Conservation (phyloP, 1,140 invertebrate genomes). For the Drosophila triauraria region DNA sequence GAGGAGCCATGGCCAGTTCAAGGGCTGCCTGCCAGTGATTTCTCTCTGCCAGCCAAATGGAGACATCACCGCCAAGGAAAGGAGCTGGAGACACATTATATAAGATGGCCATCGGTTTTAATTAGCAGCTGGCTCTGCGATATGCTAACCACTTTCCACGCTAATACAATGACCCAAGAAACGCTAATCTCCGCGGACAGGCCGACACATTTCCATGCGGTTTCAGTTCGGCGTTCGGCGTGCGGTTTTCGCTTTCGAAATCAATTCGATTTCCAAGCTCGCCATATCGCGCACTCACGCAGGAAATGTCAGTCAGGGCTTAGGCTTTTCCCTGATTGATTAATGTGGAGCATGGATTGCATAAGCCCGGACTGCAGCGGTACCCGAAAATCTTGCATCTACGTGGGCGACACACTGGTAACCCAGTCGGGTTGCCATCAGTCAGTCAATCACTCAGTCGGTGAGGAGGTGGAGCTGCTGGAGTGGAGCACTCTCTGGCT, state of each 20-base stretch:
- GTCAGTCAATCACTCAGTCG: constrained; percentile 39
- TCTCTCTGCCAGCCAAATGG: constrained; percentile 44
- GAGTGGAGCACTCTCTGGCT: constrained; percentile 26
- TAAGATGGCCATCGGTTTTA: constrained; percentile 50
- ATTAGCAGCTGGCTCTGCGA: constrained; percentile 47
- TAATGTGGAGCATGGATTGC: constrained; percentile 73
- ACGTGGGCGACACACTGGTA: constrained; percentile 48
- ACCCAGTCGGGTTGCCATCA: constrained; percentile 52
- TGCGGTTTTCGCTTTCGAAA: constrained; percentile 75
- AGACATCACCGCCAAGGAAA: constrained; percentile 39
- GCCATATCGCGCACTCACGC: constrained; percentile 56
- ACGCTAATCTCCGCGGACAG: constrained; percentile 66
- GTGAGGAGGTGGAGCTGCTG: not conserved
- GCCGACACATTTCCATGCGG: constrained; percentile 49
- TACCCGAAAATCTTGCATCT: constrained; percentile 30
- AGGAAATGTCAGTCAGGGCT: constrained; percentile 77
- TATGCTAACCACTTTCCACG: constrained; percentile 34
- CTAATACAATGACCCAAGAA: constrained; percentile 35
- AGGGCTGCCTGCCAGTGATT: constrained; percentile 63
- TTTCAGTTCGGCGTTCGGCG: constrained; percentile 22
- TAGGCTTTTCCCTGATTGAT: constrained; percentile 64
- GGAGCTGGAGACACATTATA: constrained; percentile 8
- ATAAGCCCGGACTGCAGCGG: constrained; percentile 52
- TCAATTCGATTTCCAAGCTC: constrained; percentile 55
- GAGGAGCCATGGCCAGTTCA: constrained; percentile 69